Evolutionary conservation across 1,140 invertebrate genomes (phyloP).

Genomic region (Drosophila pseudoananassae): DNA sequence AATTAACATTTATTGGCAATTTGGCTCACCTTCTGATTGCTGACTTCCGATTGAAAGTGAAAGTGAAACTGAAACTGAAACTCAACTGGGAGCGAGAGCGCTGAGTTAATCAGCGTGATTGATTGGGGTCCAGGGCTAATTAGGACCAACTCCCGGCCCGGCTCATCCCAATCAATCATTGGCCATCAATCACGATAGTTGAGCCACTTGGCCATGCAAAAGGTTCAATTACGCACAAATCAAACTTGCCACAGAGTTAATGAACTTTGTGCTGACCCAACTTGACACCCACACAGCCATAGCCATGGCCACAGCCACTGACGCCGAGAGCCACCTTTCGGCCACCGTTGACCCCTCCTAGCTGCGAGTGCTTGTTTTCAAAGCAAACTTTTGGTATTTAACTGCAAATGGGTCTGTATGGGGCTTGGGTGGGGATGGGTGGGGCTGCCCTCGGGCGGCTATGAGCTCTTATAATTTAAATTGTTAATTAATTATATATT

Average conservation of each 20-base stretch:
- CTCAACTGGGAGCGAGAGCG: neutral
- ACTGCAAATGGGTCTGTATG: neutral
- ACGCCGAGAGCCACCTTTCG: neutral
- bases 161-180: constrained; percentile 32
- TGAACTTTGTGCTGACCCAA: constrained; percentile 26
- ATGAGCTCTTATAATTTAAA: neutral
- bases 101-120: constrained; percentile 14
- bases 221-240: constrained; percentile 57
- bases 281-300: constrained; percentile 2
- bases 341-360: neutral
- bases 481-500: constrained; percentile 1
- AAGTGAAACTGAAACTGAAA: neutral
- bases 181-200: constrained; percentile 42
- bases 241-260: constrained; percentile 53
- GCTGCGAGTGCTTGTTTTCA: neutral
- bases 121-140: constrained; percentile 26
- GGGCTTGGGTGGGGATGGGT: no score
- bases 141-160: constrained; percentile 19
- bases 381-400: neutral
- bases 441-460: no score
- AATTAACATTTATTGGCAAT: constrained; percentile 2
- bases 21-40: neutral
- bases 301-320: neutral
- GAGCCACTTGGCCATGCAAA: constrained; percentile 27
- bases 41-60: neutral